Evolutionary conservation across 2,797 vertebrate species (phyloP).

Genomic region (Micromesistius poutassou): DNA sequence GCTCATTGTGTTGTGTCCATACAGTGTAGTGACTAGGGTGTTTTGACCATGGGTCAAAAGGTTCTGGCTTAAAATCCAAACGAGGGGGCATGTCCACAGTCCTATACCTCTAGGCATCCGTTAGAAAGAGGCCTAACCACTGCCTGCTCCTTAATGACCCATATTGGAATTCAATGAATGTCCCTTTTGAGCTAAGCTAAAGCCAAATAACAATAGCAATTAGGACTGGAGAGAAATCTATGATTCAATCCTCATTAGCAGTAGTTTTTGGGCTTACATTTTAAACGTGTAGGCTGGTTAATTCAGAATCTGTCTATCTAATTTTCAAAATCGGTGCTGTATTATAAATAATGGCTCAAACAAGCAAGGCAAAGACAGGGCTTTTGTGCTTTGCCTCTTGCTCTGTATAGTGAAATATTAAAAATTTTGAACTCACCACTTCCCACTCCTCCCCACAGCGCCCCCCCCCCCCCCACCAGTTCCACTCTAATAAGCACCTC

Average conservation of each 20-base stretch:
- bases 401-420: conserved; percentile 18
- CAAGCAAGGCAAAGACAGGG: neutral
- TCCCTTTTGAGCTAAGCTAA: neutral
- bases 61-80: too few relatives aligned
- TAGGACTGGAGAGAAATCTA: neutral
- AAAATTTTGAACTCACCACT: conserved; percentile 18
- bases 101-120: too few relatives aligned
- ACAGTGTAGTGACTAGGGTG: too few relatives aligned
- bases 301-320: neutral
- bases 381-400: neutral
- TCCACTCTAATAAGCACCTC: conserved; percentile 75
- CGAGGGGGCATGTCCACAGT: too few relatives aligned
- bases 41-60: too few relatives aligned
- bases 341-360: neutral
- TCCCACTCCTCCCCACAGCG: conserved; percentile 24
- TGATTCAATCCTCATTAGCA: neutral
- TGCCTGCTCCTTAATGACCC: too few relatives aligned
- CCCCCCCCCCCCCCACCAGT: conserved; percentile 57
- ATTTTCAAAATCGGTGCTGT: neutral
- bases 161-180: too few relatives aligned
- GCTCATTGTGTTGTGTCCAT: too few relatives aligned
- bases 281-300: neutral
- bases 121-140: too few relatives aligned
- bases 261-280: neutral
- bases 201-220: neutral